These are phyloP conservation scores for Mormoops blainvillei DNA, from an alignment of 2,113 vertebrate species.

Conservation along the genomic window DNA sequence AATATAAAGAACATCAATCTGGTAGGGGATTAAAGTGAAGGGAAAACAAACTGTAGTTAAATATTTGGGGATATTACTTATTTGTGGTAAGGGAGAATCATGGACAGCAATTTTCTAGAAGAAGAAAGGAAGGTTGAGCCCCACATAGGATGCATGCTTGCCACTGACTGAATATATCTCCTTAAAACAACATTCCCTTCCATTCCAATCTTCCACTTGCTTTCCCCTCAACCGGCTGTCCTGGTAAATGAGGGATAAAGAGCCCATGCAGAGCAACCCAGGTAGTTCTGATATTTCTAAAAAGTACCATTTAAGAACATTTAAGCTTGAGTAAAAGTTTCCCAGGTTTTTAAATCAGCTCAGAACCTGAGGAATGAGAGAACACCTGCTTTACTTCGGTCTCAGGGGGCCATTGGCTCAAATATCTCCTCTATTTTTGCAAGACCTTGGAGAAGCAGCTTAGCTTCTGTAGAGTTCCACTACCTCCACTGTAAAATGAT, in stretches of 20 bases:
- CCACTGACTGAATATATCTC: not conserved
- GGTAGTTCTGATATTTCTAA: not conserved
- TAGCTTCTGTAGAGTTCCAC: not conserved
- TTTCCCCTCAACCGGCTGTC: not conserved
- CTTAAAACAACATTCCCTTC: not conserved
- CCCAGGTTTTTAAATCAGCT: not conserved
- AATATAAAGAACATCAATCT: not conserved
- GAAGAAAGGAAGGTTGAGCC: slow-evolving; percentile 11
- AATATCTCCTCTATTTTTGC: not conserved
- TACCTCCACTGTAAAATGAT: not conserved
- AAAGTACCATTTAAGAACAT: not conserved
- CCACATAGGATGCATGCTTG: not conserved
- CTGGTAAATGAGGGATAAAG: not conserved
- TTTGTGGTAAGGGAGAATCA: not conserved
- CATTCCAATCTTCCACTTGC: not conserved
- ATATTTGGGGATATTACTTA: not conserved
- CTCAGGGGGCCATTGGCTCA: not conserved
- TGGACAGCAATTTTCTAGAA: not conserved
- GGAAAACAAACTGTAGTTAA: not conserved
- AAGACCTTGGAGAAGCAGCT: not conserved
- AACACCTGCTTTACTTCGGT: not conserved
- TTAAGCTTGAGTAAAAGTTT: not conserved
- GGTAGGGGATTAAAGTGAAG: not conserved
- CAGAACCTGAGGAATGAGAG: not conserved
- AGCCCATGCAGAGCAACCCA: not conserved